Evolutionary conservation across 2,113 vertebrate species (phyloP).

Genomic region (Bubalus kerabau): DNA sequence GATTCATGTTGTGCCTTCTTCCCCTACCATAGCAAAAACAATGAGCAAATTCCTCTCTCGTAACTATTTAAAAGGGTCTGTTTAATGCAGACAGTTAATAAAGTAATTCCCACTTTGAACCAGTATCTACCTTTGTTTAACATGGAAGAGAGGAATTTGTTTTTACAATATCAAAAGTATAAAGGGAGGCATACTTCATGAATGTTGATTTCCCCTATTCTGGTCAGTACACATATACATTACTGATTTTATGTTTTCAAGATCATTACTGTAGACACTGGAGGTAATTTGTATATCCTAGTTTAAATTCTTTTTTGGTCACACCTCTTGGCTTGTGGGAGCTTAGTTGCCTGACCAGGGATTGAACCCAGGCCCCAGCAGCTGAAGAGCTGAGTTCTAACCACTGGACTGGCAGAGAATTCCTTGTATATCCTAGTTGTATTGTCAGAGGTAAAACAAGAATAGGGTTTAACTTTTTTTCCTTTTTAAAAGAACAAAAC

Average conservation of each 20-base stretch:
- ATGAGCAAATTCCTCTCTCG: neutral
- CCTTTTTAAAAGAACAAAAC: neutral
- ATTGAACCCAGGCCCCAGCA: neutral
- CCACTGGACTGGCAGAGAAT: neutral
- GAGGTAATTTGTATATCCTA: neutral
- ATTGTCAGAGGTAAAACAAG: neutral
- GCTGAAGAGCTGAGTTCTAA: neutral
- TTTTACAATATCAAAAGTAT: neutral
- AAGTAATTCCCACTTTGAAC: neutral
- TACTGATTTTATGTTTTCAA: neutral
- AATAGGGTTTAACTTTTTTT: neutral
- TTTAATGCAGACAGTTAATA: neutral
- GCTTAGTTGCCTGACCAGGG: neutral
- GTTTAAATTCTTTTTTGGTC: neutral
- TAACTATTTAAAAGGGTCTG: neutral
- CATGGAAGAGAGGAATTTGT: neutral
- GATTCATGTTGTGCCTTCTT: constrained; percentile 25
- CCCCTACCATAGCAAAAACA: neutral
- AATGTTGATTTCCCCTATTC: neutral
- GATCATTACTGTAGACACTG: neutral
- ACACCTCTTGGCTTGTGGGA: neutral
- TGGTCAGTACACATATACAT: neutral
- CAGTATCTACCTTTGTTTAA: neutral
- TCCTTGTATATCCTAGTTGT: neutral
- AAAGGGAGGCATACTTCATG: neutral